Evolutionary conservation across 1,140 invertebrate genomes (phyloP).

Genomic region (Cydia splendana): DNA sequence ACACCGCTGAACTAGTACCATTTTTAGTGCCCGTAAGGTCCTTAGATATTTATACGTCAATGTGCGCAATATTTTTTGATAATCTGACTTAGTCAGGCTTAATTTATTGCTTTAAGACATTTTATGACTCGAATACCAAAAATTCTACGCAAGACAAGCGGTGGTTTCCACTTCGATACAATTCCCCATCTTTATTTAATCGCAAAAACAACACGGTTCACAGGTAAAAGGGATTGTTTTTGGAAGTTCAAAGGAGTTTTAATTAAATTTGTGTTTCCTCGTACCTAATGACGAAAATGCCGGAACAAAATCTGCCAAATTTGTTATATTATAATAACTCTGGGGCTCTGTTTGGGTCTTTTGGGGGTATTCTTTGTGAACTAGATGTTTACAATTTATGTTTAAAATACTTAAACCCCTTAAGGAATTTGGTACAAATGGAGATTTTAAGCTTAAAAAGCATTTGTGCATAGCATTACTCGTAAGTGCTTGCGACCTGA

Average conservation of each 20-base stretch:
- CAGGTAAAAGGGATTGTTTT: slow-evolving; percentile 11
- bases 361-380: background rate
- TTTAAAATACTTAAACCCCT: background rate
- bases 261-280: slow-evolving; percentile 7
- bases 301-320: background rate
- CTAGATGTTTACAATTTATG: background rate
- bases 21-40: too few species aligned
- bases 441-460: background rate
- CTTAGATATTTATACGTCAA: too few species aligned
- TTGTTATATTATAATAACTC: background rate
- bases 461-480: too few species aligned
- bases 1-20: too few species aligned
- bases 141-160: background rate
- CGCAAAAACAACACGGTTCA: background rate
- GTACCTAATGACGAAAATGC: slow-evolving; percentile 8
- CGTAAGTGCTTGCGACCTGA: too few species aligned
- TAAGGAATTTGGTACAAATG: background rate
- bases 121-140: background rate
- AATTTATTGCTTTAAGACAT: too few species aligned
- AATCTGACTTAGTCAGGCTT: too few species aligned
- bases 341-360: background rate
- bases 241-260: slow-evolving; percentile 8
- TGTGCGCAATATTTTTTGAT: too few species aligned
- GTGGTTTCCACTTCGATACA: background rate
- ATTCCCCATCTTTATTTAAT: background rate